A percentile compares a stretch with the other conserved stretches of the same genome.
phyloP scores from a whole-genome alignment of 2,797 vertebrate genomes.

The Hirundo rustica region DNA sequence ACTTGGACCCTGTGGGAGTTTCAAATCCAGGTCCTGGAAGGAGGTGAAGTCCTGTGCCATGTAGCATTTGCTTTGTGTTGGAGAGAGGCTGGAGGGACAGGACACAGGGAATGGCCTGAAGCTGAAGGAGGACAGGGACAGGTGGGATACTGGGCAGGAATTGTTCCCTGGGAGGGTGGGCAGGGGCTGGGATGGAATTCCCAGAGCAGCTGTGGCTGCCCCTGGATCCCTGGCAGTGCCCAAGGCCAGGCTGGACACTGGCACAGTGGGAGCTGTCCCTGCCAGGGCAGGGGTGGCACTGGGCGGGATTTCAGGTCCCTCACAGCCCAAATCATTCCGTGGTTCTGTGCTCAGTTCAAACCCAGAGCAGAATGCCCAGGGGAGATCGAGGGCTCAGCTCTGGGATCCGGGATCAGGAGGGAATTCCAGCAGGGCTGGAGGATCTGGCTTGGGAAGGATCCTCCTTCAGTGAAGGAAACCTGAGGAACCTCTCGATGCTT shows the following conservation, averaged over 20 bases:
- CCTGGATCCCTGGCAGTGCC: neutral
- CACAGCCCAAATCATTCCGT: neutral
- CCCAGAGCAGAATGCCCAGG: neutral
- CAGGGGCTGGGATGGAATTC: neutral
- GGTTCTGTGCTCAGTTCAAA: neutral
- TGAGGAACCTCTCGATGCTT: neutral
- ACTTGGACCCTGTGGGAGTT: neutral
- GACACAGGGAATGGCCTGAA: neutral
- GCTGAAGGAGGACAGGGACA: neutral
- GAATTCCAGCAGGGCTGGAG: neutral
- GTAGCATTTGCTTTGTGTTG: neutral
- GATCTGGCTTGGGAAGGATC: neutral
- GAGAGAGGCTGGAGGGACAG: neutral
- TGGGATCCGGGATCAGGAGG: neutral
- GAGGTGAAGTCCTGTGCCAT: fast-evolving
- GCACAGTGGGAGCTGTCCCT: neutral
- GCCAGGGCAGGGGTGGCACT: neutral
- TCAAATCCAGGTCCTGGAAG: neutral
- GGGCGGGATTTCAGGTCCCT: fast-evolving
- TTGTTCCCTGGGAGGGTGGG: neutral
- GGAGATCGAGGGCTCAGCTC: neutral
- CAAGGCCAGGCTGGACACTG: neutral
- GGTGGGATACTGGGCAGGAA: neutral
- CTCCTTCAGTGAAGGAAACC: neutral
- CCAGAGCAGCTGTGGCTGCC: neutral